Evolutionary conservation across 2,888 invertebrate genomes (phyloP), one percentile per base, ranked within the genome.

Genomic region (Dolomedes plantarius): DNA sequence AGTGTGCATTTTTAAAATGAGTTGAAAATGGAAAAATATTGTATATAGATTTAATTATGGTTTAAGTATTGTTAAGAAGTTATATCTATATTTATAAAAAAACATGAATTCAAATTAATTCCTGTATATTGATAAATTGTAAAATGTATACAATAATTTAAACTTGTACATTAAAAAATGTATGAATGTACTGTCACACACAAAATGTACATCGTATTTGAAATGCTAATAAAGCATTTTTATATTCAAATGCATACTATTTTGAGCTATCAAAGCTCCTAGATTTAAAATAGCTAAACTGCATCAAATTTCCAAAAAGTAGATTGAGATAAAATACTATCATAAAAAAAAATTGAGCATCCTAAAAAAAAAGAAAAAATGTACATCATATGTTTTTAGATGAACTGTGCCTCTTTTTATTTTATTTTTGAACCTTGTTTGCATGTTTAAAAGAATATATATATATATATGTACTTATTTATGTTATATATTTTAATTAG

Each of bases 401-500:
- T 65, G n/a, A 65, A 65, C 13, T n/a, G 29, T 62, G 7, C 2
- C 28, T 62, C 0, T 0, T 62, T 62, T 65, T 31, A 46, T 76
- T 41, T 76, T 67, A 28, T 76, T 76, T 64, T 41, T 6, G 32
- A 32, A 36, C 9, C 32, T 68, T 16, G n/a, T 16, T n/a, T 41
- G 27, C 28, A 39, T 11, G 31, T 71, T 29, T 28, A 62, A 72
- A 56, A 31, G 56, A 56, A 46, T 23, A 11, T 19, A 6, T 36
- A 28, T 73, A 68, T 69, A n/a, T 78, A 32, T 78, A 50, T 77
- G 62, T 71, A 71, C 68, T 39, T 71, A 72, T 36, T 36, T 79
- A 23, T 78, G 65, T 79, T 67, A 50, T 78, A 73, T 80, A 39
- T 80, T 80, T 72, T 65, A 19, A 71, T 62, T 71, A 62, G 69